Base-by-base conservation (phyloP, 2,797 vertebrate species). In the Neostethus bicornis region DNA sequence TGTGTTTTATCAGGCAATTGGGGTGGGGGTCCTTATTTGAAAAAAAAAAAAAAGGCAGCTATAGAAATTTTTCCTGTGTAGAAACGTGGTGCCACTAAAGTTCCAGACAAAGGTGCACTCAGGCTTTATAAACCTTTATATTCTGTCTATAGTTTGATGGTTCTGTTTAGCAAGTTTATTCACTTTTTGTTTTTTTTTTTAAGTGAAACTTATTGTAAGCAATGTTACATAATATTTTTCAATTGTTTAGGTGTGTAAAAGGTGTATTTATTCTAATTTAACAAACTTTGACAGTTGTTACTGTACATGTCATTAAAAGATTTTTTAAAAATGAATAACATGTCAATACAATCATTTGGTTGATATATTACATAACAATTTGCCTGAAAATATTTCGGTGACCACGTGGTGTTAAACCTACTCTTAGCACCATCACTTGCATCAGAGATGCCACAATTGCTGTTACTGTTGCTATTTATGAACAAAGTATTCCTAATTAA, bases 231-330 rank as follows among this genome's bases (percentile, higher is more conserved):
- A 13, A 6, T 37, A 29, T 65, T 76, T 76, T 80, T 41, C 73
- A 65, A 69, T 64, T 29, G 3, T 32, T 55, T 54, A 35, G 20
- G 16, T 42, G 63, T 53, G 25, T 74, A 51, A 79, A 64, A 37
- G 65, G 16, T 78, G 58, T 86, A 83, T 87, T 85, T 86, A 80
- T 85, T 85, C 20, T 76, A 70, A 77, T 77, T 77, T 75, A 81
- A 74, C 20, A 41, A 26, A 34, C 57, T 54, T 64, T 70, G 12
- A 69, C 29, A 76, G 56, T 32, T 51, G 48, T 58, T 68, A 47
- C 44, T 80, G 34, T 73, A 66, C 55, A 67, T 51, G 23, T 58
- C 32, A 81, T 71, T 83, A 83, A 81, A 85, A 32, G 0, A 3
- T 66, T 56, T 67, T 10, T 53, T 31, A 7, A 32, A 32, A 32